Evolutionary conservation across 1,140 invertebrate genomes (phyloP), one percentile per base, ranked within the genome.

Genomic region (Drosophila subpulchrella): DNA sequence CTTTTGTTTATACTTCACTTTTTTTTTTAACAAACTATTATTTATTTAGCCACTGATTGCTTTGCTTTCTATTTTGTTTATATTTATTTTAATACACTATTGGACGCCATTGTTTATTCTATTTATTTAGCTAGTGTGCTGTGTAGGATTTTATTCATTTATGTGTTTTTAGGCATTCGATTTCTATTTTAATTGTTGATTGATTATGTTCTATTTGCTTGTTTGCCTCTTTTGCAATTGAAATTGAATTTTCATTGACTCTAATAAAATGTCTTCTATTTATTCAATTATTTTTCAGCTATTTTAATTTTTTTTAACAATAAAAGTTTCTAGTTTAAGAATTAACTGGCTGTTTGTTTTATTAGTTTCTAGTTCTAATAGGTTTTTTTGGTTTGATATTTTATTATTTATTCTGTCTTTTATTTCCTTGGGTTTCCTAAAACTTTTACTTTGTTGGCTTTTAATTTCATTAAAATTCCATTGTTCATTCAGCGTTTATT

Each of bases 21-120:
- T 62, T 42, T 56, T 62, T 46, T 65, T 41, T 36, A 13, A 53
- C 13, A 36, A 51, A 38, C 20, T 20, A 20, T 27, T 30, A 32
- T 17, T 10, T 11, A 15, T 32, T 44, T 65, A 6, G 20, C 20
- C 20, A 20, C 20, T 20, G 20, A 59, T 63, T 44, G 41, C 34
- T 62, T 36, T 54, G 34, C 6, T 61, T 65, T 13, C 11, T 5
- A 11, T 8, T 13, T 10, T 15, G 20, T 12, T 44, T 15, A 11
- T 42, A 11, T 20, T 7, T 47, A 27, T 46, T 47, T 48, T 58
- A 72, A 17, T 27, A 41, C 53, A 50, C 57, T 75, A 76, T 70
- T 70, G 63, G 75, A 70, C 73, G 65, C 46, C 65, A 78, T 78
- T 71, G 57, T 70, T 70, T 55, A 34, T 55, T 54, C 11, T 44